A percentile compares a stretch with the other conserved stretches of the same genome.
Evolutionary conservation across 1,140 invertebrate genomes (phyloP).

Genomic region (Melitaea cinxia): DNA sequence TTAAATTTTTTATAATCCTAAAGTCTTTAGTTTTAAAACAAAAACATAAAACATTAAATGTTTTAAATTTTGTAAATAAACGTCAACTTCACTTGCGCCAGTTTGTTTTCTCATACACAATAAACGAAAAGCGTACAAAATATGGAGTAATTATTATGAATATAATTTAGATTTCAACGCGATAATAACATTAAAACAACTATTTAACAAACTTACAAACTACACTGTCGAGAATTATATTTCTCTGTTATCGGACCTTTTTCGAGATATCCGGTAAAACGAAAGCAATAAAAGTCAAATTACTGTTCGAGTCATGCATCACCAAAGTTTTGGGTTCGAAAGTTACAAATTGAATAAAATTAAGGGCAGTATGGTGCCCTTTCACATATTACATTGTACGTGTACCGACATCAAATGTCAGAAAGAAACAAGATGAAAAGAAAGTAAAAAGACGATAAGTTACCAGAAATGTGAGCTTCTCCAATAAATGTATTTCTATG

Average conservation of each 20-base stretch:
- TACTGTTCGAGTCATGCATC: slow-evolving; percentile 72
- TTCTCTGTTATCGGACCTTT: slow-evolving; percentile 35
- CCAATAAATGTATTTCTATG: background rate
- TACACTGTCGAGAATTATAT: slow-evolving; percentile 6
- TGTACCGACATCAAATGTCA: slow-evolving; percentile 14
- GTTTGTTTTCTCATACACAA: no score
- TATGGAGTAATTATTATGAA: no score
- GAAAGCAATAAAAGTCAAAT: slow-evolving; percentile 77
- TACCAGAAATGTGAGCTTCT: background rate
- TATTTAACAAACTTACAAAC: slow-evolving; percentile 14
- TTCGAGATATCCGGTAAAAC: slow-evolving; percentile 53
- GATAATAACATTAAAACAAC: slow-evolving; percentile 16
- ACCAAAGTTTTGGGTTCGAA: slow-evolving; percentile 73
- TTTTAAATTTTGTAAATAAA: no score
- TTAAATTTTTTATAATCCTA: no score
- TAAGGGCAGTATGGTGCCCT: slow-evolving; percentile 48
- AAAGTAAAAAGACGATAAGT: slow-evolving; percentile 4
- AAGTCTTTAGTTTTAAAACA: no score
- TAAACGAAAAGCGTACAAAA: no score
- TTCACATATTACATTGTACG: slow-evolving; percentile 34
- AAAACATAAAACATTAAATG: no score
- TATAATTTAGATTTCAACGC: no score
- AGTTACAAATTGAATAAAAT: slow-evolving; percentile 78
- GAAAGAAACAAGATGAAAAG: slow-evolving; percentile 17
- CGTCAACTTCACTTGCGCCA: no score